A percentile compares a stretch with the other conserved stretches of the same genome.
phyloP scores from a whole-genome alignment of 2,113 vertebrate genomes.

The Sinocyclocheilus grahami region DNA sequence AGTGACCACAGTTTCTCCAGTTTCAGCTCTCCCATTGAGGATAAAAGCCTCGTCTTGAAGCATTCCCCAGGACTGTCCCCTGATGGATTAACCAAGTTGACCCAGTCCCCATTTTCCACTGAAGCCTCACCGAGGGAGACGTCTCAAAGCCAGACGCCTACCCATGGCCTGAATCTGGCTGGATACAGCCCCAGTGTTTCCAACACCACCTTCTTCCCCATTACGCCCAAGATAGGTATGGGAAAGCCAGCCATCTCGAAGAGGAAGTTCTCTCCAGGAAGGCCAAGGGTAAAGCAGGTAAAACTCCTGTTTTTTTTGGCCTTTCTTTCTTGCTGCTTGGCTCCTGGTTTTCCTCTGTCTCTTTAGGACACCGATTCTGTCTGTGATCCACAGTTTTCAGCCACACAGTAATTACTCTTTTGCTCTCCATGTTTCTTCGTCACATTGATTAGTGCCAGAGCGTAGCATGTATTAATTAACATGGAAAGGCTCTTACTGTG shows the following conservation, averaged over 20 bases:
- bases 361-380: constrained; percentile 9
- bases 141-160: constrained; percentile 66
- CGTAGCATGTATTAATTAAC: constrained; percentile 60
- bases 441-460: constrained; percentile 56
- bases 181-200: constrained; percentile 63
- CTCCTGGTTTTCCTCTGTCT: constrained; percentile 5
- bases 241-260: constrained; percentile 97
- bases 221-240: constrained; percentile 97
- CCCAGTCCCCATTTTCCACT: constrained; percentile 78
- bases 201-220: constrained; percentile 80
- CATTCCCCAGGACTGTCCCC: constrained; percentile 67
- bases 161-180: constrained; percentile 50
- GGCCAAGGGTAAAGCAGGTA: constrained; percentile 92
- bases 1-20: constrained; percentile 73
- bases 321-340: neutral
- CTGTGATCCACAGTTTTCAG: constrained; percentile 44
- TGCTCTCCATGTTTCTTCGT: constrained; percentile 37
- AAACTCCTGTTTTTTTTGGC: constrained; percentile 40
- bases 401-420: constrained; percentile 49
- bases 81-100: constrained; percentile 74
- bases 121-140: constrained; percentile 79
- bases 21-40: constrained; percentile 70
- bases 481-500: constrained; percentile 47
- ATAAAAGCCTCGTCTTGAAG: constrained; percentile 67
- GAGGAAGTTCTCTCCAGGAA: constrained; percentile 95